Conservation (phyloP, 2,888 invertebrate species). For the Hermaeophaga mercurialis region DNA sequence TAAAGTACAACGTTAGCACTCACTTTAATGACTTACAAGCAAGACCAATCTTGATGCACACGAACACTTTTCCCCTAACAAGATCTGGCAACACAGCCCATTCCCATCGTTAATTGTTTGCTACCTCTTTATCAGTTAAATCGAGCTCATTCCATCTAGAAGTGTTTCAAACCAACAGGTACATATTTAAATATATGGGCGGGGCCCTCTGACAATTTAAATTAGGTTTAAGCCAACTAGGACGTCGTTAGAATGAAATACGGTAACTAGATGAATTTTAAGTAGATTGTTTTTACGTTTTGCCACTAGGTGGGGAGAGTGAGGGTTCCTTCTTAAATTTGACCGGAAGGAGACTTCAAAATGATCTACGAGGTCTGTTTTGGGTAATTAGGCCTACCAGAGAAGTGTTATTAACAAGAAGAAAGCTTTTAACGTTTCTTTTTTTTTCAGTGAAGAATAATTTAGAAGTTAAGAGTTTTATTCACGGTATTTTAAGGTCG, state of each 20-base stretch:
- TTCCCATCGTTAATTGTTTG: slow-evolving; percentile 29
- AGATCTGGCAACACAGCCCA: slow-evolving; percentile 19
- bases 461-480: not conserved
- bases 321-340: not conserved
- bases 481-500: slow-evolving; percentile 5
- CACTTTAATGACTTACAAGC: not conserved
- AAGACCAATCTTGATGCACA: not conserved
- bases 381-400: slow-evolving; percentile 20
- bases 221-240: slow-evolving; percentile 43
- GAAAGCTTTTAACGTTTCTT: slow-evolving; percentile 19
- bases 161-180: slow-evolving; percentile 35
- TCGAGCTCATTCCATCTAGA: slow-evolving; percentile 23
- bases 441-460: slow-evolving; percentile 10
- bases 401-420: slow-evolving; percentile 23
- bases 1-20: not conserved
- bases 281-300: slow-evolving; percentile 43
- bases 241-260: slow-evolving; percentile 44
- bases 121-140: slow-evolving; percentile 31
- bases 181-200: slow-evolving; percentile 45
- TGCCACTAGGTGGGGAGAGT: slow-evolving; percentile 27
- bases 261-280: slow-evolving; percentile 46
- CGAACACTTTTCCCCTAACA: not conserved
- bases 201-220: slow-evolving; percentile 45
- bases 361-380: slow-evolving; percentile 32
- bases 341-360: slow-evolving; percentile 35